A percentile compares a stretch with the other conserved stretches of the same genome.
These are phyloP conservation scores for Alcedo quadribrachys DNA, from an alignment of 2,797 vertebrate genomes.

Conservation along the genomic window DNA sequence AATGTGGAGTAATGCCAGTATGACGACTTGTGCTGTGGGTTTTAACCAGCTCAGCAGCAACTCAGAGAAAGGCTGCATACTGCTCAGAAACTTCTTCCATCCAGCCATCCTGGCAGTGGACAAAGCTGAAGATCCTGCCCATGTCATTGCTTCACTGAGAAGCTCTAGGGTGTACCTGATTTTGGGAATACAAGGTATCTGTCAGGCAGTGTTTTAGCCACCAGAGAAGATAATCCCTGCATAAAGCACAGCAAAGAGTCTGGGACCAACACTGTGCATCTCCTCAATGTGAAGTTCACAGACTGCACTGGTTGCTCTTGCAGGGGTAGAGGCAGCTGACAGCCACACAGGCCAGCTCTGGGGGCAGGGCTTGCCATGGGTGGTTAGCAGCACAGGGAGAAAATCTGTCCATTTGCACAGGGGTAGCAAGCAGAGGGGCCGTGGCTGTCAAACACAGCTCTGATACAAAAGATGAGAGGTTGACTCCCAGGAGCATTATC, in stretches of 20 bases:
- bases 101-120: not conserved
- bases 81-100: not conserved
- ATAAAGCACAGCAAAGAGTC: not conserved
- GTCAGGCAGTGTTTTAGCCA: not conserved
- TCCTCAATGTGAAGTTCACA: not conserved
- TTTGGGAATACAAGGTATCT: not conserved
- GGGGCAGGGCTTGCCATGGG: constrained; percentile 10
- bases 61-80: not conserved
- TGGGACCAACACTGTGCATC: not conserved
- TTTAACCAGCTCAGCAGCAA: not conserved
- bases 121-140: not conserved
- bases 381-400: constrained; percentile 22
- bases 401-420: not conserved
- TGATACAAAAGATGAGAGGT: not conserved
- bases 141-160: not conserved
- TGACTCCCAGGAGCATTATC: not conserved
- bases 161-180: not conserved
- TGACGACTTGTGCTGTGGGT: not conserved
- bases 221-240: not conserved
- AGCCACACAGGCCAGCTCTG: constrained; percentile 20
- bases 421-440: not conserved
- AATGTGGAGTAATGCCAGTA: not conserved
- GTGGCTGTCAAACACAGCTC: not conserved
- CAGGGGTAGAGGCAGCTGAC: constrained; percentile 20
- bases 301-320: not conserved